phyloP scores from a whole-genome alignment of 2,113 vertebrate species.

The Mustela lutreola region DNA sequence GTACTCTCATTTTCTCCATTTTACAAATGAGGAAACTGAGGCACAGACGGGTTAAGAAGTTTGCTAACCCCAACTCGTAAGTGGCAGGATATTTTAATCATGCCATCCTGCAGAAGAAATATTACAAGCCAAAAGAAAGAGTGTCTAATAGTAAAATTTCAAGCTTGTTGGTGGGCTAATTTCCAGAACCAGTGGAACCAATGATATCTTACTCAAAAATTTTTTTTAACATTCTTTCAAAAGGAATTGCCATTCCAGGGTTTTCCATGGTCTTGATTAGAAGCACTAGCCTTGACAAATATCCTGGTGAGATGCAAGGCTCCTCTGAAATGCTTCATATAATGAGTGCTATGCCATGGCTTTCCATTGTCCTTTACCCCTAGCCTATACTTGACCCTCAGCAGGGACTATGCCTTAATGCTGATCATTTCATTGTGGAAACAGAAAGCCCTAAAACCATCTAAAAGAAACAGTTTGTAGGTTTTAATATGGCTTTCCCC shows the following conservation, averaged over 20 bases:
- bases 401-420: background rate
- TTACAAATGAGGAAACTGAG: conserved; percentile 47
- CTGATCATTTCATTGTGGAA: background rate
- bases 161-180: background rate
- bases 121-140: background rate
- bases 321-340: conserved; percentile 8
- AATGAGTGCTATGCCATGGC: background rate
- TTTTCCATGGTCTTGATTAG: background rate
- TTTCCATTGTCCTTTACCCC: background rate
- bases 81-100: background rate
- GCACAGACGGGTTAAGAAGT: conserved; percentile 22
- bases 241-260: background rate
- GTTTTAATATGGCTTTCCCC: conserved; percentile 36
- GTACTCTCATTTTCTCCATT: conserved; percentile 26
- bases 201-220: background rate
- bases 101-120: background rate
- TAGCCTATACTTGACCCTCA: background rate
- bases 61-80: conserved; percentile 1
- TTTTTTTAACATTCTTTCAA: conserved; percentile 35
- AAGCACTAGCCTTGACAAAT: conserved; percentile 5
- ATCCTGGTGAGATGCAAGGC: conserved; percentile 4
- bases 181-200: background rate
- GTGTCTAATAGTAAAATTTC: conserved; percentile 29
- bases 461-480: conserved; percentile 10
- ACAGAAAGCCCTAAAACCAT: background rate